phyloP scores from a whole-genome alignment of 2,888 invertebrate genomes.

The Hemithea aestivaria region DNA sequence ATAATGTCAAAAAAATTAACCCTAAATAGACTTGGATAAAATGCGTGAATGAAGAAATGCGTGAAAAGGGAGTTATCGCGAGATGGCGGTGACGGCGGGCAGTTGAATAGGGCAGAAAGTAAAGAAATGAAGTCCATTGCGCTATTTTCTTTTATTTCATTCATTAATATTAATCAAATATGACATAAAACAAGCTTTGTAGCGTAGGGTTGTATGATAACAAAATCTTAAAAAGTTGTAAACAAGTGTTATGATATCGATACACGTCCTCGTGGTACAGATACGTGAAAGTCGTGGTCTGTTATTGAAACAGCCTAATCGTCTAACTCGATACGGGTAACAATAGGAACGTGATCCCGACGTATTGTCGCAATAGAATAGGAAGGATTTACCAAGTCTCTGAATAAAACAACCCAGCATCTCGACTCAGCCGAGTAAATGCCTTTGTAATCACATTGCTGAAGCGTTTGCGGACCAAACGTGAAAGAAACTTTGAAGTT shows the following conservation, averaged over 20 bases:
- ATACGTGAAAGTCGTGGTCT: slow-evolving; percentile 29
- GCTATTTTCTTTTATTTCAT: no score
- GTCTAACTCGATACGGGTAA: slow-evolving; percentile 60
- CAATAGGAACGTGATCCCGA: slow-evolving; percentile 57
- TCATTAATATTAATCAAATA: no score
- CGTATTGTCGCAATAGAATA: slow-evolving; percentile 65
- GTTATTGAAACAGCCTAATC: slow-evolving; percentile 64
- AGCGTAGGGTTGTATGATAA: no score
- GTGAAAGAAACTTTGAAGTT: slow-evolving; percentile 39
- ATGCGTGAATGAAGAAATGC: no score
- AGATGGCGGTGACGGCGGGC: no score
- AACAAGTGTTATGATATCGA: not conserved
- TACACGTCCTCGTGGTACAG: not conserved
- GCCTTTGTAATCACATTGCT: slow-evolving; percentile 60
- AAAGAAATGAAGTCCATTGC: no score
- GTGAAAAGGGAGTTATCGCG: no score
- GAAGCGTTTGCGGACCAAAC: slow-evolving; percentile 39
- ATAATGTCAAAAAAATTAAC: no score
- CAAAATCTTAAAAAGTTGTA: not conserved
- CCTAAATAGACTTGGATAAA: no score
- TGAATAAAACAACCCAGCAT: slow-evolving; percentile 64
- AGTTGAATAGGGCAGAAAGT: no score
- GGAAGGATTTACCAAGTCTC: slow-evolving; percentile 62
- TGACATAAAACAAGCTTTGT: not conserved
- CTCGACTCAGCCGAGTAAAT: slow-evolving; percentile 54